Conservation (phyloP, 2,888 invertebrate species). For the Melolontha melolontha region DNA sequence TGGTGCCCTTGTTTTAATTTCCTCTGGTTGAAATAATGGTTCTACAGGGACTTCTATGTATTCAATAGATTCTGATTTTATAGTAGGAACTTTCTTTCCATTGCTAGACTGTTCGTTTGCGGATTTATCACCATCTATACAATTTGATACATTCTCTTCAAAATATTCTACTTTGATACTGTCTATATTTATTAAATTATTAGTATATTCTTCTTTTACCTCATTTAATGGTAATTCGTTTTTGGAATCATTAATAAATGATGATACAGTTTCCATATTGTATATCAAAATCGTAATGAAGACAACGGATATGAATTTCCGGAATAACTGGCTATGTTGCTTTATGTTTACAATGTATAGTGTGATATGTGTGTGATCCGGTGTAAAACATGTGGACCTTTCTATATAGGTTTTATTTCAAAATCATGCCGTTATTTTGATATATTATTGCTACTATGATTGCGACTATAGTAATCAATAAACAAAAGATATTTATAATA, state of each 20-base stretch:
- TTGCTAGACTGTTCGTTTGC: not conserved
- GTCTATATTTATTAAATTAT: no score
- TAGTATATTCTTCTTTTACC: no score
- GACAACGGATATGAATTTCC: conserved; percentile 24
- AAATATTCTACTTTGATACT: no score
- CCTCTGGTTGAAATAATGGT: conserved; percentile 1
- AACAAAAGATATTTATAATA: no score
- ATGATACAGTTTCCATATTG: conserved; percentile 21
- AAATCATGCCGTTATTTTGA: no score
- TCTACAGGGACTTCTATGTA: conserved; percentile 27
- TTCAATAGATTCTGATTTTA: conserved; percentile 5
- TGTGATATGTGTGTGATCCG: not conserved
- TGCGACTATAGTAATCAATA: not conserved
- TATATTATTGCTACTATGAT: no score
- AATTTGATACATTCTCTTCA: no score
- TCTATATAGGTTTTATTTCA: no score
- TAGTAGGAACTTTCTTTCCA: not conserved
- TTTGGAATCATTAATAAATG: no score
- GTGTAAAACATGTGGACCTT: not conserved
- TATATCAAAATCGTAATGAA: conserved; percentile 8
- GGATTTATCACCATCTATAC: no score
- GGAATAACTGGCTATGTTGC: conserved; percentile 11
- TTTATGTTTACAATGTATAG: conserved; percentile 14
- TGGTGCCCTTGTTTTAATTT: conserved; percentile 9
- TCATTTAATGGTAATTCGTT: no score